Percentiles rank a stretch among this genome's conserved stretches.
phyloP scores from a whole-genome alignment of 2,797 vertebrate species.

The Taeniopygia guttata region DNA sequence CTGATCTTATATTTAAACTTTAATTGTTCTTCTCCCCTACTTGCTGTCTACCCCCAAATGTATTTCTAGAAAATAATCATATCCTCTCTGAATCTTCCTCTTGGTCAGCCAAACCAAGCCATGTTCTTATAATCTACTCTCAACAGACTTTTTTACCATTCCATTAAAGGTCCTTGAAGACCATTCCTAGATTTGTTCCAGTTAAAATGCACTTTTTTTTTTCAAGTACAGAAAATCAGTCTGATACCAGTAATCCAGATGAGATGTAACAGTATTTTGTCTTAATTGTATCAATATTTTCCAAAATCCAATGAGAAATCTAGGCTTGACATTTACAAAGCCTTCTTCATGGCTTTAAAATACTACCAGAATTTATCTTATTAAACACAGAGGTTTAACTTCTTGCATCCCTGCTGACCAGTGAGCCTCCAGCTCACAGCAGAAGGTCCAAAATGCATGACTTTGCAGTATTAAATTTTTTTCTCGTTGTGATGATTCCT shows the following conservation, averaged over 20 bases:
- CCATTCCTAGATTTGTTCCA: not conserved
- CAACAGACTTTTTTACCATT: not conserved
- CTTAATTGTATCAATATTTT: not conserved
- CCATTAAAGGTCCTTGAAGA: not conserved
- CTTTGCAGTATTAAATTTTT: not conserved
- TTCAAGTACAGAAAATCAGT: not conserved
- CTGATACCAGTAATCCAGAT: not conserved
- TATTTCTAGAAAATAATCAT: conserved; percentile 7
- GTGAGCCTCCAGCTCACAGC: not conserved
- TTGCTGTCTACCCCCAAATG: not conserved
- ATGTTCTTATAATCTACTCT: not conserved
- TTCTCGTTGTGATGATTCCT: not conserved
- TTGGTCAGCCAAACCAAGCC: not conserved
- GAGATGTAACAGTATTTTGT: not conserved
- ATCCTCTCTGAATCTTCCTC: not conserved
- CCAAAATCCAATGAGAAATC: not conserved
- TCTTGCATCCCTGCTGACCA: not conserved
- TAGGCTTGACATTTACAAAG: not conserved
- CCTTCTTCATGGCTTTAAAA: not conserved
- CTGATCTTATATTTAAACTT: not conserved
- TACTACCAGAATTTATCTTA: not conserved
- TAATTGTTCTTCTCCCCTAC: not conserved
- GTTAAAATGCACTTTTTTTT: not conserved
- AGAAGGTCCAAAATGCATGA: not conserved
- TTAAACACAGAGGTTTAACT: not conserved